Base-by-base conservation (phyloP, 2,797 vertebrate genomes). In the Ibycter americanus region DNA sequence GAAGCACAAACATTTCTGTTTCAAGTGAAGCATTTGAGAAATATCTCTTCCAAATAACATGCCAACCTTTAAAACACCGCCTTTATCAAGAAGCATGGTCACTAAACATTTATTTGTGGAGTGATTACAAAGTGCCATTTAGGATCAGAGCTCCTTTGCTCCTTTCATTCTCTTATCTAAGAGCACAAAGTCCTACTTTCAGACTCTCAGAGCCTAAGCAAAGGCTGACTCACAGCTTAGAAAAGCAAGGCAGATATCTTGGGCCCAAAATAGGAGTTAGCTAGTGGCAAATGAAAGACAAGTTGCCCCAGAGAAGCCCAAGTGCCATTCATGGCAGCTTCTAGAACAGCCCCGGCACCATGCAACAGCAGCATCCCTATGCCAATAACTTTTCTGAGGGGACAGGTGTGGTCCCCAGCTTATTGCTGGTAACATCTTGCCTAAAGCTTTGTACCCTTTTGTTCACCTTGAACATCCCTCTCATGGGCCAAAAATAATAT, bases 401-500 rank as follows among this genome's bases (percentile, higher is more conserved):
- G 42, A 49, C 16, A 90, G n/a, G 40, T 13, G 12, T 59, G 21
- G 42, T 73, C 27, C 38, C 23, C 49, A 26, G 27, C 31, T 82
- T 38, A 18, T 80, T 93, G 61, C 74, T 88, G 38, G 27, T 38
- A 90, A 21, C 18, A n/a, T 54, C 25, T 22, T 66, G 10, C 16
- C 31, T 74, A 34, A 83, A 79, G 31, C 12, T 86, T 66, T 83
- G 6, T 56, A 51, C 18, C 46, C 32, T 96, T 89, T 80, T 36
- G 11, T 65, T 83, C 78, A 93, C 89, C 89, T 95, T 96, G 72
- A 93, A 36, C 25, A 86, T 78, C 59, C 25, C 27, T 83, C 44
- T 38, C 32, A 61, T 46, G 29, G 87, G 26, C 84, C 87, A 94
- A 94, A 97, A 96, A 94, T 85, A 95, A 78, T 66, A 90, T 14